A percentile compares a stretch with the other conserved stretches of the same genome.
Conservation (phyloP, 2,113 vertebrate genomes). For the Arothron firmamentum region DNA sequence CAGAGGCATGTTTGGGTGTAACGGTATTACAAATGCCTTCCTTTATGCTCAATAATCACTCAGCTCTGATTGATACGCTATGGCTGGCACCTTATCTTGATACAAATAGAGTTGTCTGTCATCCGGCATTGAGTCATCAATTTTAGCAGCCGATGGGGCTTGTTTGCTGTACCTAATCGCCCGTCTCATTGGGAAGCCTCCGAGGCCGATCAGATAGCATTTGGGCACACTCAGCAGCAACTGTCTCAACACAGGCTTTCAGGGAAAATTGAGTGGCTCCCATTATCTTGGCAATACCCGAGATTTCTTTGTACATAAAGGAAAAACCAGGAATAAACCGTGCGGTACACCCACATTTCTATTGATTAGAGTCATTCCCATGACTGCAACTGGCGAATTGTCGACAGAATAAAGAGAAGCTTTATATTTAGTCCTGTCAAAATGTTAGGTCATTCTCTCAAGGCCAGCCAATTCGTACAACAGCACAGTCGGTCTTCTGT, state of each 20-base stretch:
- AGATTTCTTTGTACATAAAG: conserved; percentile 77
- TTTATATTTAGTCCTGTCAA: conserved; percentile 99
- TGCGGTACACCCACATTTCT: conserved; percentile 87
- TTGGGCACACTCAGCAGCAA: conserved; percentile 91
- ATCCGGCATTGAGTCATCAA: conserved; percentile 98
- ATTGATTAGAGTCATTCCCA: conserved; percentile 97
- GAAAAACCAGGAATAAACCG: conserved; percentile 75
- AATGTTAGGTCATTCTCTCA: conserved; percentile 80
- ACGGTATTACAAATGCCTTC: conserved; percentile 98
- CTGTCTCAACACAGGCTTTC: conserved; percentile 91
- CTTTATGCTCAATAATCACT: conserved; percentile 98
- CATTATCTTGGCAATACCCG: conserved; percentile 90
- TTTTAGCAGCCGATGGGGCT: conserved; percentile 92
- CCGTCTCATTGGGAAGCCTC: conserved; percentile 90
- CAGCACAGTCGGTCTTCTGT: conserved; percentile 63
- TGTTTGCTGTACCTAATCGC: conserved; percentile 98
- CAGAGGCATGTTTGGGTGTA: conserved; percentile 95
- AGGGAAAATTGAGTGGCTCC: conserved; percentile 88
- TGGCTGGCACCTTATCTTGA: conserved; percentile 89
- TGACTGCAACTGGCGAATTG: conserved; percentile 91
- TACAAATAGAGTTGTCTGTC: conserved; percentile 97
- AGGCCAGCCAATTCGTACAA: conserved; percentile 54
- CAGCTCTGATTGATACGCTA: conserved; percentile 94
- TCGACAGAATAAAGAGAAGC: conserved; percentile 93
- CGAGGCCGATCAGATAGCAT: conserved; percentile 94